phyloP scores from a whole-genome alignment of 2,797 vertebrate species.

The Alectoris magna region DNA sequence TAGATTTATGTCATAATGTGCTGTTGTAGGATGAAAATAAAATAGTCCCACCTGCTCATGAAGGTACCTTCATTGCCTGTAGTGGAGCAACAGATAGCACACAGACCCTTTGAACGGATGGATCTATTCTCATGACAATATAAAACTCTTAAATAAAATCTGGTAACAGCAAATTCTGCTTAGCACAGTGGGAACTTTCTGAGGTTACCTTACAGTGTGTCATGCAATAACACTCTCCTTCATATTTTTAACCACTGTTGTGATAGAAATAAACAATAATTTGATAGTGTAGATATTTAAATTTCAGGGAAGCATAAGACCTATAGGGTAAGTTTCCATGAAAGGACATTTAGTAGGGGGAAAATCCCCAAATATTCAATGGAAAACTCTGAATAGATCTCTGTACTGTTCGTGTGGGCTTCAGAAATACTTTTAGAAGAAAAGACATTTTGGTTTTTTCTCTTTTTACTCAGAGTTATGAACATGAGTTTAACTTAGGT shows the following conservation, averaged over 20 bases:
- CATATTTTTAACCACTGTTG: not conserved
- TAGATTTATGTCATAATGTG: not conserved
- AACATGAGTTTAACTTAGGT: slow-evolving; percentile 45
- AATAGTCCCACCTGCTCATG: not conserved
- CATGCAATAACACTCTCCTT: not conserved
- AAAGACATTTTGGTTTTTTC: slow-evolving; percentile 9
- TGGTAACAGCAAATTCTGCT: not conserved
- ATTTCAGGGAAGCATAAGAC: not conserved
- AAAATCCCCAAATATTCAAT: not conserved
- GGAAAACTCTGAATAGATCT: slow-evolving; percentile 34
- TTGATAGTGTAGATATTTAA: not conserved
- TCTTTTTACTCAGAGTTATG: slow-evolving; percentile 18
- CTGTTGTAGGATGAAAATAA: not conserved
- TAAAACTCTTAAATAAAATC: not conserved
- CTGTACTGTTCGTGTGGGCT: not conserved
- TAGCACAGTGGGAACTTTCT: not conserved
- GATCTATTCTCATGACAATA: not conserved
- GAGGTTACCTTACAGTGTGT: not conserved
- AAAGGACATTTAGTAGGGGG: not conserved
- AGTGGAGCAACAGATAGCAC: not conserved
- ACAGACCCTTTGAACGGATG: not conserved
- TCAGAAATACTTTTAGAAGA: not conserved
- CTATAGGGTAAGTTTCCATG: not conserved
- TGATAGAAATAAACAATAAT: not conserved
- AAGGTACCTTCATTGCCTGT: not conserved